These are phyloP conservation scores for Branchellion lobata DNA, from an alignment of 2,888 invertebrate genomes.

Conservation along the genomic window DNA sequence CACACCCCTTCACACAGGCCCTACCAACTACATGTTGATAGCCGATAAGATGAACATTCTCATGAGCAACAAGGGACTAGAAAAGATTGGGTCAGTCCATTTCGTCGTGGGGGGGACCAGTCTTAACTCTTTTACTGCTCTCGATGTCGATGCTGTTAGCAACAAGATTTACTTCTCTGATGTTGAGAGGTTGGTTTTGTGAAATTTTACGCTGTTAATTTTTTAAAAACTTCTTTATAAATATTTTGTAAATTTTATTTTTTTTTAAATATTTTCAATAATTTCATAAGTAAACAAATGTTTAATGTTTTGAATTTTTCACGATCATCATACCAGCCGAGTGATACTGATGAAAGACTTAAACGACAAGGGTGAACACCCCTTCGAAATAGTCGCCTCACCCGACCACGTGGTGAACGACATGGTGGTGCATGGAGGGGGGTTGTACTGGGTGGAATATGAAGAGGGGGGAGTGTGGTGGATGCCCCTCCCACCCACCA, in stretches of 20 bases:
- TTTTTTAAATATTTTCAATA: too few species aligned
- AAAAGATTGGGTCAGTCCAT: neutral
- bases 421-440: neutral
- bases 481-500: neutral
- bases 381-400: neutral
- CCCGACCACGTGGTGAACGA: neutral
- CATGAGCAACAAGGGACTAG: neutral
- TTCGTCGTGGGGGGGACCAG: neutral
- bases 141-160: neutral
- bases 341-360: neutral
- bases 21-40: neutral
- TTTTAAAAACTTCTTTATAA: too few species aligned
- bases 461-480: neutral
- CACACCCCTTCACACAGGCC: too few species aligned
- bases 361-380: neutral
- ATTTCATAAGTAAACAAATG: too few species aligned
- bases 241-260: too few species aligned
- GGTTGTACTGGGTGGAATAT: slow-evolving; percentile 1
- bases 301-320: too few species aligned
- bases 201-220: neutral
- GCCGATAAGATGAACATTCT: neutral
- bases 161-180: neutral
- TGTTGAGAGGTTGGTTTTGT: neutral
- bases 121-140: neutral
- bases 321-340: too few species aligned